phyloP scores from a whole-genome alignment of 2,113 vertebrate genomes.

The Elachura formosa region DNA sequence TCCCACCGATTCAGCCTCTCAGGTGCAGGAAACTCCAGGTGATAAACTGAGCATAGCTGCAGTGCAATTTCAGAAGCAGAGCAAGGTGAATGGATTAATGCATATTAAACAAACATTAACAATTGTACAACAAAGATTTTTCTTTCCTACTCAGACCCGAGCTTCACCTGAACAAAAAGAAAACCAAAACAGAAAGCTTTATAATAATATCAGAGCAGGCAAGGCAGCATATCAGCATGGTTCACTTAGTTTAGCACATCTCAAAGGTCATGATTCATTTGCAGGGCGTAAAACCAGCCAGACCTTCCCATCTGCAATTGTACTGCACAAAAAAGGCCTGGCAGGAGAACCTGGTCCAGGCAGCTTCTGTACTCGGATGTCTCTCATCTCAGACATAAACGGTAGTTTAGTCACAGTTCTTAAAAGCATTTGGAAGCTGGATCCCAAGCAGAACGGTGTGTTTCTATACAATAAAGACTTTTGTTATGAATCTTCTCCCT shows the following conservation, averaged over 20 bases:
- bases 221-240: neutral
- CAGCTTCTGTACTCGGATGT: neutral
- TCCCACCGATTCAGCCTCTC: neutral
- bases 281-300: neutral
- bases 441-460: neutral
- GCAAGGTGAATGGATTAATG: neutral
- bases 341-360: neutral
- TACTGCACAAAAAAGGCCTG: neutral
- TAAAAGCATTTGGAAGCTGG: neutral
- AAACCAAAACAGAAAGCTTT: neutral
- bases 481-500: neutral
- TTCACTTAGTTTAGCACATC: neutral
- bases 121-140: neutral
- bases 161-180: neutral
- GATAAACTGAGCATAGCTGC: neutral
- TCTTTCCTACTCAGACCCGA: neutral
- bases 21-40: neutral
- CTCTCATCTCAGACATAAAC: neutral
- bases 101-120: neutral
- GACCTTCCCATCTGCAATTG: neutral
- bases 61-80: neutral
- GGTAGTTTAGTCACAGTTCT: neutral
- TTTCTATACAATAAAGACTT: constrained; percentile 22
- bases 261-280: neutral
- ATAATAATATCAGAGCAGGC: neutral